Percentiles rank a stretch among this genome's conserved stretches.
phyloP scores from a whole-genome alignment of 53 echinoderm and acorn worm species.

The Paracentrotus lividus region DNA sequence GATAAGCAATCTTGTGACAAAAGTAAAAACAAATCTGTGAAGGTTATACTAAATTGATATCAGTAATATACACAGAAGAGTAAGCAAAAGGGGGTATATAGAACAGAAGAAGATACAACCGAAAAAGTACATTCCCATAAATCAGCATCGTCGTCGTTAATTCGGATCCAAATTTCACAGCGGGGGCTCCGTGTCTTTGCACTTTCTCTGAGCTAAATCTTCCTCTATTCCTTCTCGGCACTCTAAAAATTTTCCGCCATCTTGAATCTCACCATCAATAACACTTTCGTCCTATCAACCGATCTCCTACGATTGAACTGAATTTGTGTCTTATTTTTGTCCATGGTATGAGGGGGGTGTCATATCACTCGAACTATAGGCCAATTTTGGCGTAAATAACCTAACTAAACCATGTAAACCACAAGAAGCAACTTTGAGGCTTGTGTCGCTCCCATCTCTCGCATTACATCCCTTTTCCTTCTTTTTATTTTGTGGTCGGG shows the following conservation, averaged over 20 bases:
- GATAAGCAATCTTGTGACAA: not conserved
- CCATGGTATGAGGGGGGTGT: not conserved
- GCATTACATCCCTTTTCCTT: not conserved
- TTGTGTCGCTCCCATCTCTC: not conserved
- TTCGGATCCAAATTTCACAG: conserved; percentile 42
- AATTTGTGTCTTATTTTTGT: not conserved
- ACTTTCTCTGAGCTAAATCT: conserved; percentile 17
- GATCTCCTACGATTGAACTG: conserved; percentile 35
- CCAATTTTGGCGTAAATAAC: conserved; percentile 52
- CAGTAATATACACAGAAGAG: not conserved
- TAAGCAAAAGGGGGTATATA: not conserved
- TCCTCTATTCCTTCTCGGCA: conserved; percentile 2
- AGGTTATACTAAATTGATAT: not conserved
- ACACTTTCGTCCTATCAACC: conserved; percentile 45
- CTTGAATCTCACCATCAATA: conserved; percentile 59
- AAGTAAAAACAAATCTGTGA: not conserved
- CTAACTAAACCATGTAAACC: conserved; percentile 42
- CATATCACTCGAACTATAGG: conserved; percentile 23
- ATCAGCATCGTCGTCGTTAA: conserved; percentile 63
- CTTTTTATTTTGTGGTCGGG: not conserved
- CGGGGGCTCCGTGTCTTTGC: conserved; percentile 64
- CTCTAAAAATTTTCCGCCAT: conserved; percentile 49
- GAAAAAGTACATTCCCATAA: conserved; percentile 65
- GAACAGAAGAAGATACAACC: conserved; percentile 48
- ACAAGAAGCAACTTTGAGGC: conserved; percentile 8